Evolutionary conservation across 2,113 vertebrate species (phyloP).

Genomic region (Physeter macrocephalus): DNA sequence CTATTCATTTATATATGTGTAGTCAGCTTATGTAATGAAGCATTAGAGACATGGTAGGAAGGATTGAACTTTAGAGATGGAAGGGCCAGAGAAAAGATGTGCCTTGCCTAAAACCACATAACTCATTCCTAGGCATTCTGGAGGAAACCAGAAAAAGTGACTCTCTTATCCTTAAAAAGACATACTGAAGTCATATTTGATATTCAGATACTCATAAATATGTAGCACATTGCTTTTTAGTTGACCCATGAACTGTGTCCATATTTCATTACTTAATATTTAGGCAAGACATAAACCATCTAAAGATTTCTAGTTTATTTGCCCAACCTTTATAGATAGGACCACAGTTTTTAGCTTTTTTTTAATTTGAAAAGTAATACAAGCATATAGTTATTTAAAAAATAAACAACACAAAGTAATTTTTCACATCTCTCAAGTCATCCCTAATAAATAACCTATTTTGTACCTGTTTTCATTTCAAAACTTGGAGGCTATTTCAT

Average conservation of each 20-base stretch:
- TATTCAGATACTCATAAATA: background rate
- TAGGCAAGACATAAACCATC: background rate
- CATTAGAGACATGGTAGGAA: background rate
- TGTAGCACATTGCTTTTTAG: background rate
- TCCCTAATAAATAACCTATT: background rate
- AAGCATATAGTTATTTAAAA: background rate
- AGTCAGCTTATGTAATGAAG: background rate
- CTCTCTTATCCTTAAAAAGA: background rate
- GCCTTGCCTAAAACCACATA: background rate
- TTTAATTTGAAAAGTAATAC: background rate
- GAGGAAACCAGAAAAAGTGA: background rate
- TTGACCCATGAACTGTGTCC: background rate
- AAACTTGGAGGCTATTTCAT: background rate
- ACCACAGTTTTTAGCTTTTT: background rate
- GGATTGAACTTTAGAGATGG: background rate
- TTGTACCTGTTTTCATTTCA: conserved; percentile 7
- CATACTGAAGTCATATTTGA: background rate
- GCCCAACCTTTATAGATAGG: background rate
- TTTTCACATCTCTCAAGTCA: background rate
- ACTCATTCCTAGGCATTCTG: background rate
- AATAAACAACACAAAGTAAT: background rate
- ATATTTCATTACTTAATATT: background rate
- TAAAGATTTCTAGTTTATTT: conserved; percentile 25
- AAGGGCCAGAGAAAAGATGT: background rate
- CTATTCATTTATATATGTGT: background rate